Evolutionary conservation across 2,888 invertebrate species (phyloP), one percentile per base, ranked within the genome.

Genomic region (Callinectes sapidus): DNA sequence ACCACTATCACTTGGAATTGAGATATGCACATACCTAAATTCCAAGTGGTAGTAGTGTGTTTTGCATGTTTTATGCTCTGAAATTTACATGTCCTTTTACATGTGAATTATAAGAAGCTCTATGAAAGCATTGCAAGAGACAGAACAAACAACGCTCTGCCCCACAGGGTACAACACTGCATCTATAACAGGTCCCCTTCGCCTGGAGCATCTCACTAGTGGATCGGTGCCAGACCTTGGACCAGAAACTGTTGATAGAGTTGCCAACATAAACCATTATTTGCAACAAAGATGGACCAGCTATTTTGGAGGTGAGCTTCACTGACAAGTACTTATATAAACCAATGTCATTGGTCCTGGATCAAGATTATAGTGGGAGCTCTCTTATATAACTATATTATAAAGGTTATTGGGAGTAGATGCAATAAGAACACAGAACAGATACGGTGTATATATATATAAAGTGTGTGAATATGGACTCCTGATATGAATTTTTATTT

Each of bases 271-370:
- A 39, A 93, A 93, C 18, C 91, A 91, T n/a, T 93, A 93, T 88
- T 42, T 93, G 23, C 92, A 93, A n/a, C 92, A 89, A 28, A 91
- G 89, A 55, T 93, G 92, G 92, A 91, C 92, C 66, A 93, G 89
- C 81, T 93, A 93, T 61, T 93, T 93, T 91, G 92, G 92, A 93
- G 92, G 92, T 93, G n/a, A 90, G 90, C 42, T 42, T n/a, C 8
- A 77, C 28, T 14, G 88, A 10, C 28, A 18, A 88, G 10, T 35
- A 39, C n/a, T 42, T 42, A 2, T 23, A n/a, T 42, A 23, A 39
- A 42, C 39, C 35, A 28, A 35, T 3, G 14, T 86, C 48, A 86
- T 48, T 48, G 3, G 48, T 48, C 10, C 48, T 48, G 48, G n/a
- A 86, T 86, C 18, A 39, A 39, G 13, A 42, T 86, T 23, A 23